Percentiles rank a stretch among this genome's conserved stretches.
Conservation (phyloP, 2,113 vertebrate species). For the Aspidoscelis tigris region DNA sequence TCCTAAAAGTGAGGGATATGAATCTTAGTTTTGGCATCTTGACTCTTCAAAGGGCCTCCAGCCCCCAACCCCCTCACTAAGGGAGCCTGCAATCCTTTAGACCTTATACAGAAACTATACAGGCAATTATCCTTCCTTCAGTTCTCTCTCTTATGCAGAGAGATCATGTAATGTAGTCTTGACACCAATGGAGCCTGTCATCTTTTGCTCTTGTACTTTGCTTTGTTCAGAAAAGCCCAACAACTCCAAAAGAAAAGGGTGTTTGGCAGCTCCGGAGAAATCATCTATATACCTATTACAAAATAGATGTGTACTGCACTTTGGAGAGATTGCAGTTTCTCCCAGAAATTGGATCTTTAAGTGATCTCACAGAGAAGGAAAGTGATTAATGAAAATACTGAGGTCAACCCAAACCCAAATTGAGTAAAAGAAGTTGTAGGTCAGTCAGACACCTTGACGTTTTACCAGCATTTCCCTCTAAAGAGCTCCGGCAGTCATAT, state of each 20-base stretch:
- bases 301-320: slow-evolving; percentile 3
- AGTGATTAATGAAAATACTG: neutral
- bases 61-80: neutral
- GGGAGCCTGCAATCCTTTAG: neutral
- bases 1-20: neutral
- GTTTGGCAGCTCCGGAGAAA: too few relatives aligned
- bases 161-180: too few relatives aligned
- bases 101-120: too few relatives aligned
- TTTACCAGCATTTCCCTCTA: slow-evolving; percentile 71
- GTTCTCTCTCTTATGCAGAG: too few relatives aligned
- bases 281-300: neutral
- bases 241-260: neutral
- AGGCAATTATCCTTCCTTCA: too few relatives aligned
- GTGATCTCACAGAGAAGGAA: slow-evolving; percentile 52
- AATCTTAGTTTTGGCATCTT: neutral
- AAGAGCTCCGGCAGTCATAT: slow-evolving; percentile 72
- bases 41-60: neutral
- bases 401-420: slow-evolving; percentile 21
- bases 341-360: slow-evolving; percentile 49
- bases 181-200: too few relatives aligned
- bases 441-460: slow-evolving; percentile 69
- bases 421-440: slow-evolving; percentile 54
- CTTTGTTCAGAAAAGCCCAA: neutral
- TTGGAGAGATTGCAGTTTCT: slow-evolving; percentile 41
- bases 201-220: too few relatives aligned